A percentile compares a stretch with the other conserved stretches of the same genome.
Conservation (phyloP, 2,113 vertebrate species). For the zebrafish (Danio rerio) region DNA sequence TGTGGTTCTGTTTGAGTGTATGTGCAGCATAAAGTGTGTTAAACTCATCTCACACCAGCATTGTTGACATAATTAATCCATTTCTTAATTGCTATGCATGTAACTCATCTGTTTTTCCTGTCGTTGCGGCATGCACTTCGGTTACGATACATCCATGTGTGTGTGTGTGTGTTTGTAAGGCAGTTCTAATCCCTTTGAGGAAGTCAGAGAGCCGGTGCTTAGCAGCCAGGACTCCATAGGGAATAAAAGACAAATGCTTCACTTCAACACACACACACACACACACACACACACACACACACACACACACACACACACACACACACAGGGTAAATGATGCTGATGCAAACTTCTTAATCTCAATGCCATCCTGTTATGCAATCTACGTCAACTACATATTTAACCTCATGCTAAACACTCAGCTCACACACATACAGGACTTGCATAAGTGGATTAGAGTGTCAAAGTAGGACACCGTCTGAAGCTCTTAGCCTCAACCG, state of each 20-base stretch:
- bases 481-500: not conserved
- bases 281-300: not conserved
- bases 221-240: slow-evolving; percentile 36
- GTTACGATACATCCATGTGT: slow-evolving; percentile 16
- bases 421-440: not conserved
- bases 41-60: not conserved
- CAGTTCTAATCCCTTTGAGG: slow-evolving; percentile 44
- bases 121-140: not conserved
- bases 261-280: not conserved
- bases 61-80: slow-evolving; percentile 1
- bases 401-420: not conserved
- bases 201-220: slow-evolving; percentile 33
- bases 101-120: slow-evolving; percentile 21
- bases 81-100: slow-evolving; percentile 17
- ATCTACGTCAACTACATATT: not conserved
- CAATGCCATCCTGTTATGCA: not conserved
- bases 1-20: not conserved
- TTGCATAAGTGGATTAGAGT: slow-evolving; percentile 35
- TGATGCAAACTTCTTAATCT: not conserved
- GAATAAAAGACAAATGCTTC: slow-evolving; percentile 41
- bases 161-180: slow-evolving; percentile 40
- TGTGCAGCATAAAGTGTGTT: not conserved
- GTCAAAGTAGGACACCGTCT: slow-evolving; percentile 11
- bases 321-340: not conserved
- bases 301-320: not conserved